Conservation (phyloP, 2,113 vertebrate species). For the Cinclus cinclus region DNA sequence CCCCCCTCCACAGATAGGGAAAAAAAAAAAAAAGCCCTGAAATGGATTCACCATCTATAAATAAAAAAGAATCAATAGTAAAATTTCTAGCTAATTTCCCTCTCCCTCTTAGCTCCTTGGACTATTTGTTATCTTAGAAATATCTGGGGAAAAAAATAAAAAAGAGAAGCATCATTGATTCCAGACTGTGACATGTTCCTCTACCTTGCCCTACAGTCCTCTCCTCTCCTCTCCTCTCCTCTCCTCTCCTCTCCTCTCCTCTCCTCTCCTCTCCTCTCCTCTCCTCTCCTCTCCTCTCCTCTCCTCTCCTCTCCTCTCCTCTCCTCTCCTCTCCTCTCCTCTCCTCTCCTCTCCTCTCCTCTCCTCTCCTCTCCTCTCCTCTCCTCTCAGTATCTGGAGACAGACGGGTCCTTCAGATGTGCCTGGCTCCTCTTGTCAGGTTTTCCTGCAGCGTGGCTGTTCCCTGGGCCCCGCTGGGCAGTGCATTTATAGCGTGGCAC, state of each 20-base stretch:
- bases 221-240: neutral
- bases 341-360: neutral
- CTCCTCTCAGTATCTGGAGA: neutral
- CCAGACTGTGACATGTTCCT: neutral
- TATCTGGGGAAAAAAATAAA: constrained; percentile 18
- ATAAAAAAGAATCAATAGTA: constrained; percentile 57
- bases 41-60: constrained; percentile 63
- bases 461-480: constrained; percentile 58
- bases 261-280: neutral
- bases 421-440: constrained; percentile 72
- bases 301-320: neutral
- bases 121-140: constrained; percentile 49
- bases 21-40: neutral
- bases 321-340: neutral
- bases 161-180: neutral
- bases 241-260: neutral
- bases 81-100: constrained; percentile 57
- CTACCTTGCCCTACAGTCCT: neutral
- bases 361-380: neutral
- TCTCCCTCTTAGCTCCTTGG: neutral
- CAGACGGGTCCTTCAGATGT: constrained; percentile 59
- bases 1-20: neutral
- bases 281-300: neutral
- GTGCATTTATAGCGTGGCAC: constrained; percentile 52
- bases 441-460: constrained; percentile 60